phyloP scores from a whole-genome alignment of 2,888 invertebrate species.

The Xylota sylvarum region DNA sequence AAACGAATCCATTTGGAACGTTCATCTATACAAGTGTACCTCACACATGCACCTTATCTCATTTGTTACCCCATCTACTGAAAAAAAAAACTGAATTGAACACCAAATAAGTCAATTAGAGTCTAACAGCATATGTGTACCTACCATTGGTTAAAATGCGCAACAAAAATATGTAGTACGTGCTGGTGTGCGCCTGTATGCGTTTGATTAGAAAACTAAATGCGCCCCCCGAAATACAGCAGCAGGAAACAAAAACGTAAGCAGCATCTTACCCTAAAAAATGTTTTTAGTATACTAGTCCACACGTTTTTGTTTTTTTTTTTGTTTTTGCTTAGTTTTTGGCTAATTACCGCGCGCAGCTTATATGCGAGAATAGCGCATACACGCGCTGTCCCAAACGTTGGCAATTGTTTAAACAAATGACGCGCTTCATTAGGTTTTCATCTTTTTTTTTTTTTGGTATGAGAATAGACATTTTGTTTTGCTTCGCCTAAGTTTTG shows the following conservation, averaged over 20 bases:
- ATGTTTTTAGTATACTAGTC: neutral
- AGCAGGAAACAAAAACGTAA: constrained; percentile 18
- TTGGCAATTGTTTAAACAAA: constrained; percentile 47
- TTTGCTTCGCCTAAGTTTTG: constrained; percentile 24
- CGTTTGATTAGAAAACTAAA: constrained; percentile 44
- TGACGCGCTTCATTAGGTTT: constrained; percentile 54
- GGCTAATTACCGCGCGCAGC: constrained; percentile 59
- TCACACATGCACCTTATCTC: constrained; percentile 42
- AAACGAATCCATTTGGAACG: neutral
- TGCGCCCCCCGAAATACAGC: constrained; percentile 33
- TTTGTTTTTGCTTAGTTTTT: constrained; percentile 24
- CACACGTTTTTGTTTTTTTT: constrained; percentile 5
- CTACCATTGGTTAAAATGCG: constrained; percentile 4
- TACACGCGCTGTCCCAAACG: constrained; percentile 58
- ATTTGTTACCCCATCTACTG: constrained; percentile 22
- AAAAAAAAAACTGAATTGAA: constrained; percentile 44
- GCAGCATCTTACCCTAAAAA: constrained; percentile 21
- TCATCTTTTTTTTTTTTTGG: constrained; percentile 37
- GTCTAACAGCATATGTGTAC: constrained; percentile 8
- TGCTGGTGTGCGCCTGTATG: constrained; percentile 11
- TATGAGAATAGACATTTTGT: constrained; percentile 25
- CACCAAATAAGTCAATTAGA: constrained; percentile 58
- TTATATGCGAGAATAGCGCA: constrained; percentile 68
- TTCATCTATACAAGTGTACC: constrained; percentile 10
- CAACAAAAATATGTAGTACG: constrained; percentile 14